Evolutionary conservation across 92 coral and sea anemone species (phyloP).

Genomic region (Actinostola sp.): DNA sequence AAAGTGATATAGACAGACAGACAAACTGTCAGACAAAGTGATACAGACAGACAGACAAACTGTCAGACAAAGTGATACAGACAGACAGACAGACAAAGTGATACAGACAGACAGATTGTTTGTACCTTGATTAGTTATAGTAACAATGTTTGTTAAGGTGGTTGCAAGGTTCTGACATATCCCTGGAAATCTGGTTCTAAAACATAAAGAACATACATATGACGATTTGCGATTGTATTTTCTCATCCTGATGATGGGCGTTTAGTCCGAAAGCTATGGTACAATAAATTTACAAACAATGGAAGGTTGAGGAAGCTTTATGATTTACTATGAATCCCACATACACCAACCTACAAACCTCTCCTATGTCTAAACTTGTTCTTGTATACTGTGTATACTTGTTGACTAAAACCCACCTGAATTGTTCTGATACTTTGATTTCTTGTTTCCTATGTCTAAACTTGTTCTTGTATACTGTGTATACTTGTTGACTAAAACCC

Average conservation of each 20-base stretch:
- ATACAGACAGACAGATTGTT: neutral
- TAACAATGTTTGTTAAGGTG: neutral
- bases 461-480: no score
- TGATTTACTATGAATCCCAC: no score
- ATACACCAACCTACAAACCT: no score
- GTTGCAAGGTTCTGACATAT: constrained; percentile 11
- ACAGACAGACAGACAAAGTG: neutral
- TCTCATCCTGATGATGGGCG: no score
- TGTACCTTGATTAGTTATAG: neutral
- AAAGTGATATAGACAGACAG: neutral
- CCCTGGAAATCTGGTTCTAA: constrained; percentile 21
- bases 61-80: neutral
- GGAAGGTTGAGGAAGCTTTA: no score
- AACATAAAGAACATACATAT: neutral
- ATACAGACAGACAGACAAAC: neutral
- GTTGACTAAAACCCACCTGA: constrained; percentile 45
- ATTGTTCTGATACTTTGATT: constrained; percentile 31
- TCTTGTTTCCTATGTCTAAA: no score
- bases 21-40: neutral
- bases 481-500: no score
- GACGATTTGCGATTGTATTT: no score
- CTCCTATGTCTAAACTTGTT: no score
- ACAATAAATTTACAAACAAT: no score
- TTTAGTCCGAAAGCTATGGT: no score
- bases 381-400: no score